These are phyloP conservation scores for Lucilia sericata DNA, from an alignment of 1,140 invertebrate genomes.

Conservation along the genomic window DNA sequence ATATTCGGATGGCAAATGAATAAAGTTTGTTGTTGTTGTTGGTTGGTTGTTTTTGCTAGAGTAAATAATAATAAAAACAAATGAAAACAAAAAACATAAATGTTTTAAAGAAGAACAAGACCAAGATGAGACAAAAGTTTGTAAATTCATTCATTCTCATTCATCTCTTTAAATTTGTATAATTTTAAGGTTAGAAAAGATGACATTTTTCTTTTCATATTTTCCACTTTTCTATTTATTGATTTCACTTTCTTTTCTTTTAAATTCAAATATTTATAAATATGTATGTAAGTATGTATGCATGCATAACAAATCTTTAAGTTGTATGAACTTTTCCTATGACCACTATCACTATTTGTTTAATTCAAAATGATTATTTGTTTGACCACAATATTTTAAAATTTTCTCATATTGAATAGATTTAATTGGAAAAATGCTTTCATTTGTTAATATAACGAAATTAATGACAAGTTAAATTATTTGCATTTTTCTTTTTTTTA, in stretches of 20 bases:
- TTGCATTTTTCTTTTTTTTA: background rate
- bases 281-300: no score
- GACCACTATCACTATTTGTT: no score
- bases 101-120: background rate
- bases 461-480: background rate
- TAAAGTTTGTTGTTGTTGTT: background rate
- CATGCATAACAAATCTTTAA: no score
- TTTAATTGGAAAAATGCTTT: background rate
- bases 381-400: background rate
- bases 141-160: background rate
- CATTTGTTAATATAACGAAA: background rate
- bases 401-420: background rate
- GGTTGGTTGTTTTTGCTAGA: background rate
- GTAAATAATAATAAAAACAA: background rate
- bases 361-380: no score
- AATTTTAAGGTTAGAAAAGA: background rate
- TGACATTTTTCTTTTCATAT: background rate
- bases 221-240: background rate
- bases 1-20: background rate
- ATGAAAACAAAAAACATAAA: background rate
- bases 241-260: constrained; percentile 35
- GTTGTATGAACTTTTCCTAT: no score
- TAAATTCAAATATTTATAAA: background rate
- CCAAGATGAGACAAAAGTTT: no score
- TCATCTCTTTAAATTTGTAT: no score